Conservation (phyloP, 2,113 vertebrate genomes). For the Macquaria ambigua region DNA sequence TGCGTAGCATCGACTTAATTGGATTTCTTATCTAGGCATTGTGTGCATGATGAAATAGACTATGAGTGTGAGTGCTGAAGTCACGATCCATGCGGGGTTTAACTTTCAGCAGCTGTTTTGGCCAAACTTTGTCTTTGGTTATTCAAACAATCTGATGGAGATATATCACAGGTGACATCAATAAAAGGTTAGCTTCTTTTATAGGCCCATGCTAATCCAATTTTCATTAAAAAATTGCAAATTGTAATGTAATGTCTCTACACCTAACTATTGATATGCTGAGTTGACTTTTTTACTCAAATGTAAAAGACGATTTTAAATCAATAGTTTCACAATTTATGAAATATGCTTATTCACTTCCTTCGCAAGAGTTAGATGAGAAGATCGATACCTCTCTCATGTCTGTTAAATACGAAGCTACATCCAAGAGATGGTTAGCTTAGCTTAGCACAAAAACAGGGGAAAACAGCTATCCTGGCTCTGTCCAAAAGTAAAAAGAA, state of each 20-base stretch:
- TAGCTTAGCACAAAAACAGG: background rate
- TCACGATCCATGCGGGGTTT: constrained; percentile 39
- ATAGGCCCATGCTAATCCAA: background rate
- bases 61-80: constrained; percentile 27
- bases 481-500: too few species aligned
- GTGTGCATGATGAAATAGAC: constrained; percentile 60
- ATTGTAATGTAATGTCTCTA: background rate
- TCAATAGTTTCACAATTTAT: background rate
- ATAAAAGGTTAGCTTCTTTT: background rate
- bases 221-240: background rate
- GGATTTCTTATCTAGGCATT: constrained; percentile 81
- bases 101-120: constrained; percentile 37
- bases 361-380: background rate
- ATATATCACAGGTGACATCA: background rate
- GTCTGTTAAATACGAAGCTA: background rate
- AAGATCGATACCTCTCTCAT: background rate
- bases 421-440: background rate
- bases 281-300: background rate
- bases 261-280: background rate
- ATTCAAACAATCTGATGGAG: constrained; percentile 3
- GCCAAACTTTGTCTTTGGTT: constrained; percentile 18
- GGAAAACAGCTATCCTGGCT: too few species aligned
- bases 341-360: background rate
- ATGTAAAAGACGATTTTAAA: background rate
- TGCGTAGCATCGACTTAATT: constrained; percentile 73